These are phyloP conservation scores for Merodon equestris DNA, from an alignment of 2,888 invertebrate species.

Conservation along the genomic window DNA sequence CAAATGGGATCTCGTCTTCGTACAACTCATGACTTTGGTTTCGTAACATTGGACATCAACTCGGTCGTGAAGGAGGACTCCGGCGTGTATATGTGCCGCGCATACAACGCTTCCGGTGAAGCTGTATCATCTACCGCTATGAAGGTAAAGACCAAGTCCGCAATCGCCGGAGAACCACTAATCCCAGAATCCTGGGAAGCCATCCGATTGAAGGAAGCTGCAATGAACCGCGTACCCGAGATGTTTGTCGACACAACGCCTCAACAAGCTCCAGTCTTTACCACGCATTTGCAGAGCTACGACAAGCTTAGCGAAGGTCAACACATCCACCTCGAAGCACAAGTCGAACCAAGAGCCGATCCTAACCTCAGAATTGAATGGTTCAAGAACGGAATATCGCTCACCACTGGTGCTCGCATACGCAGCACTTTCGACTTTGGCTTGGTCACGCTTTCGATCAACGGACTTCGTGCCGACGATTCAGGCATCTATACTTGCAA, in stretches of 20 bases:
- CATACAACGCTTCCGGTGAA: constrained; percentile 95
- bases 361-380: constrained; percentile 93
- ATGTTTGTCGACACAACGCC: constrained; percentile 92
- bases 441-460: constrained; percentile 93
- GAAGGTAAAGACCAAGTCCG: constrained; percentile 90
- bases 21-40: constrained; percentile 95
- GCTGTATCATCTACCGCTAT: constrained; percentile 94
- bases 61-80: constrained; percentile 93
- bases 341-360: constrained; percentile 94
- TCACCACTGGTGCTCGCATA: constrained; percentile 92
- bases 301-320: constrained; percentile 92
- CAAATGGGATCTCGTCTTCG: constrained; percentile 95
- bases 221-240: constrained; percentile 93
- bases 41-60: constrained; percentile 94
- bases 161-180: constrained; percentile 89
- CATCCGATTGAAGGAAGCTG: constrained; percentile 93
- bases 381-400: constrained; percentile 93
- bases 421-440: constrained; percentile 98
- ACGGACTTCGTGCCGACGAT: constrained; percentile 92
- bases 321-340: constrained; percentile 91
- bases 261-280: constrained; percentile 96
- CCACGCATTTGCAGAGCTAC: constrained; percentile 91
- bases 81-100: constrained; percentile 96
- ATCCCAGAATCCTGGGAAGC: constrained; percentile 96
- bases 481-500: constrained; percentile 97